A percentile compares a stretch with the other conserved stretches of the same genome.
These are phyloP conservation scores for Aphelocoma californica DNA, from an alignment of 2,797 vertebrate species.

Conservation along the genomic window DNA sequence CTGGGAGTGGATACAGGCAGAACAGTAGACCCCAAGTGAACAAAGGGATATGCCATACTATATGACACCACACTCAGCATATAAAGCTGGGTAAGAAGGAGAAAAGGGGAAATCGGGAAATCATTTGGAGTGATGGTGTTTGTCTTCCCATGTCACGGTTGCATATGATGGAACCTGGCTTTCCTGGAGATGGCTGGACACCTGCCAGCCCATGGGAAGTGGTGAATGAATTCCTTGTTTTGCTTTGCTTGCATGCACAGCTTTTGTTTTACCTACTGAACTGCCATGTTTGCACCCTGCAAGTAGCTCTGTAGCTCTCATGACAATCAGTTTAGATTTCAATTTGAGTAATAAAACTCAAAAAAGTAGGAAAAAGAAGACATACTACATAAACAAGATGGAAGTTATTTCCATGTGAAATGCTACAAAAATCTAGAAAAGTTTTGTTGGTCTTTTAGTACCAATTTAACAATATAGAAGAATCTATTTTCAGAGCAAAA, in stretches of 20 bases:
- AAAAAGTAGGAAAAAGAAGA: neutral
- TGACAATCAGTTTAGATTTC: neutral
- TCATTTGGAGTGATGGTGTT: neutral
- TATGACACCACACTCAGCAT: neutral
- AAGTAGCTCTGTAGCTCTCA: neutral
- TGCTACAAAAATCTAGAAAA: neutral
- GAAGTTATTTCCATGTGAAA: neutral
- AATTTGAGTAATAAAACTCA: neutral
- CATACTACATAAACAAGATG: neutral
- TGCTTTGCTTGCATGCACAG: neutral
- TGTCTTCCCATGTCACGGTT: neutral
- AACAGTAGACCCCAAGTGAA: neutral
- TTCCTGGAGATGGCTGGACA: neutral
- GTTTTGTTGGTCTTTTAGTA: neutral
- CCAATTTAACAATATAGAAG: neutral
- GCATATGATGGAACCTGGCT: accelerated
- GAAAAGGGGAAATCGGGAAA: neutral
- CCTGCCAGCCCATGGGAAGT: neutral
- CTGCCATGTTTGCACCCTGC: neutral
- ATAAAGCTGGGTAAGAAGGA: neutral
- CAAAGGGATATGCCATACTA: neutral
- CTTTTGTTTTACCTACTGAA: neutral
- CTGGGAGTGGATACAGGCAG: accelerated
- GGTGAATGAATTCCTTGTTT: neutral
- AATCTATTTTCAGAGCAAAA: neutral